A percentile compares a stretch with the other conserved stretches of the same genome.
phyloP scores from a whole-genome alignment of 2,113 vertebrate genomes.

The Panthera tigris region DNA sequence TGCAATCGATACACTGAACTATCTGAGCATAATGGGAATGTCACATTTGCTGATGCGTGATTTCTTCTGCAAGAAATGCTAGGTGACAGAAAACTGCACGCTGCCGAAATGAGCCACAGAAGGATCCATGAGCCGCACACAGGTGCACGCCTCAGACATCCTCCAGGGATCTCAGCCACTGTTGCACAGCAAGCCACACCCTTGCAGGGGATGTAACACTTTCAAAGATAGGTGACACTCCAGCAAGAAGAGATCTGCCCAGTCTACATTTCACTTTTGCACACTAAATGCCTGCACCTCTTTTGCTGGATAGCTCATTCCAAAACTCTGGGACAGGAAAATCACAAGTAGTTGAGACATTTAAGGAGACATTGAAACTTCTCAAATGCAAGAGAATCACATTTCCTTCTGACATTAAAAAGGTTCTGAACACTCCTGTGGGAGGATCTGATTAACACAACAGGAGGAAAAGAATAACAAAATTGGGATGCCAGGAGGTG shows the following conservation, averaged over 20 bases:
- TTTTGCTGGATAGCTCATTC: not conserved
- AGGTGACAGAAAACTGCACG: not conserved
- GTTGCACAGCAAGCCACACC: too few relatives aligned
- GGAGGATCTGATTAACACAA: not conserved
- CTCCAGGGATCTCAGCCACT: not conserved
- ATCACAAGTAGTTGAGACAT: not conserved
- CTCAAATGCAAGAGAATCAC: not conserved
- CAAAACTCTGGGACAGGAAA: not conserved
- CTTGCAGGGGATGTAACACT: not conserved
- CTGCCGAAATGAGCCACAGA: not conserved
- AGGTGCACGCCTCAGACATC: not conserved
- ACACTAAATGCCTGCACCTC: not conserved
- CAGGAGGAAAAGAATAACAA: not conserved
- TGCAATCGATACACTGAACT: not conserved
- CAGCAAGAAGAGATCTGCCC: not conserved
- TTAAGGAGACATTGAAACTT: not conserved
- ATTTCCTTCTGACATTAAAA: constrained; percentile 8
- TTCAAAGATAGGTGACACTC: not conserved
- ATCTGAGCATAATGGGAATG: not conserved
- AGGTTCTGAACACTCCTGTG: not conserved
- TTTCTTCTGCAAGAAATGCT: not conserved
- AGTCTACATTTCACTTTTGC: not conserved
- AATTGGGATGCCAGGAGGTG: constrained; percentile 19
- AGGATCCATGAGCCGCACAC: not conserved
- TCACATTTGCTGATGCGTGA: not conserved